A percentile compares a stretch with the other conserved stretches of the same genome.
Conservation (phyloP, 2,888 invertebrate species). For the Apantesis nais region DNA sequence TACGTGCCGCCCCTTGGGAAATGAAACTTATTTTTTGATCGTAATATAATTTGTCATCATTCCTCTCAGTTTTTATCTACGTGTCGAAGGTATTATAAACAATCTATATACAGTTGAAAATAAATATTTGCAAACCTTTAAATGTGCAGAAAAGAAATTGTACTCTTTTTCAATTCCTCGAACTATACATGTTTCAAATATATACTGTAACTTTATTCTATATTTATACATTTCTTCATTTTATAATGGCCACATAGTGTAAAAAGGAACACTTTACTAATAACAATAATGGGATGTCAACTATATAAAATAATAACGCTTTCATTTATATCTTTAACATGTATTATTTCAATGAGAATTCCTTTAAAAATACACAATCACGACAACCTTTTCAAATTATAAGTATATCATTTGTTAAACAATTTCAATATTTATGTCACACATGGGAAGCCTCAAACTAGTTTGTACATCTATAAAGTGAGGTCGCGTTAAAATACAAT, state of each 20-base stretch:
- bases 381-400: background rate
- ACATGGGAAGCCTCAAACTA: background rate
- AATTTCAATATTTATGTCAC: background rate
- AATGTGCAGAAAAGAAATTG: too few species aligned
- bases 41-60: background rate
- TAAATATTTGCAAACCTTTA: too few species aligned
- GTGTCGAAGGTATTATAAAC: too few species aligned
- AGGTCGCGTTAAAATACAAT: background rate
- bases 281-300: background rate
- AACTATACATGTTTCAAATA: too few species aligned
- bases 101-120: background rate
- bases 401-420: background rate
- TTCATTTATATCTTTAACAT: too few species aligned
- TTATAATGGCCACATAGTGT: too few species aligned
- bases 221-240: too few species aligned
- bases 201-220: too few species aligned
- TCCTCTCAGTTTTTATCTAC: background rate
- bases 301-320: too few species aligned
- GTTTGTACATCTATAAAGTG: background rate
- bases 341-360: too few species aligned
- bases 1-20: background rate
- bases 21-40: background rate
- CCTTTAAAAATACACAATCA: background rate
- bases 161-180: too few species aligned
- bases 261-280: background rate